phyloP scores from a whole-genome alignment of 2,888 invertebrate genomes.

The Diplazon laetatorius region DNA sequence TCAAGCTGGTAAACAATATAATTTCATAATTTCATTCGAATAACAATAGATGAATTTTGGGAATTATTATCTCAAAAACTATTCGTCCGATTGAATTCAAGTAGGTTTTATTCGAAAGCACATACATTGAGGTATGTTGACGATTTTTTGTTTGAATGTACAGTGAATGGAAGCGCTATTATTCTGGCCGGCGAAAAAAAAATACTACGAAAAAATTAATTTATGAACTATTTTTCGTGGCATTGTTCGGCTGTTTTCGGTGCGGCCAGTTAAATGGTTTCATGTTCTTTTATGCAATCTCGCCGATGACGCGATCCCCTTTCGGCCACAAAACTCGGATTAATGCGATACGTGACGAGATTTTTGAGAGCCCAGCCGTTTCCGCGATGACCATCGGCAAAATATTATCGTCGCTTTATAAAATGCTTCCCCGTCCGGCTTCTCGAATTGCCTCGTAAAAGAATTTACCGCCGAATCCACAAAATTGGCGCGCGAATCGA shows the following conservation, averaged over 20 bases:
- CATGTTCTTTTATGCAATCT: slow-evolving; percentile 57
- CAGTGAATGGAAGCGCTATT: too few relatives aligned
- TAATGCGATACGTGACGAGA: slow-evolving; percentile 64
- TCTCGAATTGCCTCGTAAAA: slow-evolving; percentile 61
- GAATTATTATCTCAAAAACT: too few relatives aligned
- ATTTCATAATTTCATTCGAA: too few relatives aligned
- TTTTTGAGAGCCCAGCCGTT: slow-evolving; percentile 24
- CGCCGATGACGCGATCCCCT: slow-evolving; percentile 62
- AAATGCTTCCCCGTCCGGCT: slow-evolving; percentile 14
- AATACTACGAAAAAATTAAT: too few relatives aligned
- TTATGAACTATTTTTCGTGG: slow-evolving; percentile 31
- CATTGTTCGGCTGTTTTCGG: slow-evolving; percentile 17
- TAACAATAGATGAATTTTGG: too few relatives aligned
- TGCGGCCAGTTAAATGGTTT: slow-evolving; percentile 31
- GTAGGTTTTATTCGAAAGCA: too few relatives aligned
- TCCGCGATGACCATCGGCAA: slow-evolving; percentile 34
- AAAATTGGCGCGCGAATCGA: slow-evolving; percentile 29
- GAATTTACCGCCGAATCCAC: slow-evolving; percentile 48
- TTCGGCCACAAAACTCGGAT: slow-evolving; percentile 61
- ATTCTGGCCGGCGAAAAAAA: too few relatives aligned
- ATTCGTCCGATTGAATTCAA: too few relatives aligned
- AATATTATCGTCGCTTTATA: slow-evolving; percentile 62
- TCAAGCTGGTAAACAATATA: too few relatives aligned
- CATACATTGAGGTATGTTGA: too few relatives aligned
- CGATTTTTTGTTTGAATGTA: too few relatives aligned